Conservation (phyloP, 1,140 invertebrate species). For the Drosophila ogumai region DNA sequence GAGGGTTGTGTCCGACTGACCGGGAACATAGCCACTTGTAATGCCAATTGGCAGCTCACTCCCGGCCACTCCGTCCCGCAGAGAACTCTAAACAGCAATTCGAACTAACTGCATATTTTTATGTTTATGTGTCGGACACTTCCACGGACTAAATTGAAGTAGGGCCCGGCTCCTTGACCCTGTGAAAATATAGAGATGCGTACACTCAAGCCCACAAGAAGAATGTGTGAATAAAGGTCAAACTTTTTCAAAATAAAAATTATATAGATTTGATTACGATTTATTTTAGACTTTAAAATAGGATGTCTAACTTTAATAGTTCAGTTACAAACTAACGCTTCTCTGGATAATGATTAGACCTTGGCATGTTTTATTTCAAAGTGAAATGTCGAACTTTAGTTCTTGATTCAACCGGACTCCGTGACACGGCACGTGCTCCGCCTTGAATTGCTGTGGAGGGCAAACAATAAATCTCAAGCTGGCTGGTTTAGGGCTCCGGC, state of each 20-base stretch:
- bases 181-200: conserved; percentile 12
- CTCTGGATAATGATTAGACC: not conserved
- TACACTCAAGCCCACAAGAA: not conserved
- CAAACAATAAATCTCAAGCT: conserved; percentile 68
- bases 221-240: not conserved
- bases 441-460: conserved; percentile 9
- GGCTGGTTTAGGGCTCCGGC: conserved; percentile 7
- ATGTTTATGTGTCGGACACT: conserved; percentile 34
- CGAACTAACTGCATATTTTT: conserved; percentile 47
- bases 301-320: not conserved
- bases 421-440: conserved; percentile 40
- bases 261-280: not conserved
- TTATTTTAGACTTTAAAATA: no score
- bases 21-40: conserved; percentile 33
- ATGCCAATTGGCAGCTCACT: conserved; percentile 53
- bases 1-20: conserved; percentile 51
- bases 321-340: not conserved
- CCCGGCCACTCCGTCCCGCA: not conserved
- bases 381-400: not conserved
- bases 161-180: conserved; percentile 25
- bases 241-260: not conserved
- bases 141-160: conserved; percentile 8
- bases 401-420: conserved; percentile 9
- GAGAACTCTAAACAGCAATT: conserved; percentile 58
- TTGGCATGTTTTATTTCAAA: not conserved